Base-by-base conservation (phyloP, 2,113 vertebrate species). In the Bubo scandiacus region DNA sequence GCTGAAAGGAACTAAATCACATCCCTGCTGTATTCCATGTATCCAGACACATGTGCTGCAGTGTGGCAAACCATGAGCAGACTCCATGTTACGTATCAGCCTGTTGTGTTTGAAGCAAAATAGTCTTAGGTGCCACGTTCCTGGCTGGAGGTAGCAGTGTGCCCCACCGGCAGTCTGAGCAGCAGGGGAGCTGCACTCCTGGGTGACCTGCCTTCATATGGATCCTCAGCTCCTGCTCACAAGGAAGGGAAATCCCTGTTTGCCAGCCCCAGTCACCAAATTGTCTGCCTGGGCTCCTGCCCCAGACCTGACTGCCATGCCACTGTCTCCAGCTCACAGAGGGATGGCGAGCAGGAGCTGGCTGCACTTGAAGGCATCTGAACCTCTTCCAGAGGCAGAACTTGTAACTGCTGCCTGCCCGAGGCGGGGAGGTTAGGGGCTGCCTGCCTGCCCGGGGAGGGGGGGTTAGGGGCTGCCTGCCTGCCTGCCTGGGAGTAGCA, bases 51-150 rank as follows among this genome's bases (percentile, higher is more conserved):
- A 3, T 2, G 21, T 63, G 54, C 47, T 47, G 68, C 57, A 26
- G 32, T 2, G 15, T 20, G 49, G 47, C 43, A 75, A 27, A 38
- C 79, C 10, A 15, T 0, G 1, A 82, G 29, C 70, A 73, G 67
- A 16, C n/a, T n/a, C n/a, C 4, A 0, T 4, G 0, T 45, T 42
- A 30, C 0, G 0, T 25, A 86, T 83, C 59, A 23, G 55, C 74
- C 67, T 65, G 11, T 21, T 71, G 55, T 1, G 0, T 68, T 88
- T 55, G 75, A 78, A 70, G 63, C 65, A 74, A 30, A 74, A 34
- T 49, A 63, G 65, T 26, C 47, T 47, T 10, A 10, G 27, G 52
- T 88, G 54, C 38, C 63, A 10, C 1, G 1, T 51, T 91, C 34
- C 42, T 59, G 63, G 51, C n/a, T 81, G 75, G 42, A 88, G 54